phyloP scores from a whole-genome alignment of 2,113 vertebrate genomes.

The Addax nasomaculatus region DNA sequence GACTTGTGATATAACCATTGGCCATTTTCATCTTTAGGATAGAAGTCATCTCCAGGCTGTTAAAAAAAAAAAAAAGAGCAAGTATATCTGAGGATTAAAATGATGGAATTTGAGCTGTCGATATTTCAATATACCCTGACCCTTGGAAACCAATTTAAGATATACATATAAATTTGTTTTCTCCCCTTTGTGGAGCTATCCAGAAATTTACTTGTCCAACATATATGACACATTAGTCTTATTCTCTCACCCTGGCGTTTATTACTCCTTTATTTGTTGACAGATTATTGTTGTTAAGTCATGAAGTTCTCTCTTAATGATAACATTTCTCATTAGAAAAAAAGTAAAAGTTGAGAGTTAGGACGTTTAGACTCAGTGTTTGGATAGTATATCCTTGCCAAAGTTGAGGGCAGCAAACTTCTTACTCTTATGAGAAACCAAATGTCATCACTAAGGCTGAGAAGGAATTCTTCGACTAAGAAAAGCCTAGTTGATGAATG shows the following conservation, averaged over 20 bases:
- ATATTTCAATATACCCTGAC: background rate
- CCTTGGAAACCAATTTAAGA: background rate
- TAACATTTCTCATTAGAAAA: background rate
- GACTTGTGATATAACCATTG: constrained; percentile 87
- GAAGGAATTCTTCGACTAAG: background rate
- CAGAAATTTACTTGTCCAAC: background rate
- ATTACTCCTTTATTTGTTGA: background rate
- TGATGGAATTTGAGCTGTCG: background rate
- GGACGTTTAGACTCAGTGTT: background rate
- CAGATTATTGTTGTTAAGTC: background rate
- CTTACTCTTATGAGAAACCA: background rate
- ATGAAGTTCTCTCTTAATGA: background rate
- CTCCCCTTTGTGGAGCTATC: background rate
- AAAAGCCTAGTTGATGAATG: background rate
- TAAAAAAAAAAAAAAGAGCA: constrained; percentile 68
- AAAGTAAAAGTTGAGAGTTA: background rate
- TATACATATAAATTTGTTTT: background rate
- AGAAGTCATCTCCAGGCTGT: constrained; percentile 88
- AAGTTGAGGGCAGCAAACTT: background rate
- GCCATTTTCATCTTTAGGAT: constrained; percentile 88
- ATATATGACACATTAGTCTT: background rate
- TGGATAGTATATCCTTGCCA: background rate
- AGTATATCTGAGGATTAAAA: background rate
- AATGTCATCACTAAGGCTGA: background rate
- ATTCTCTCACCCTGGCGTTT: background rate